A percentile compares a stretch with the other conserved stretches of the same genome.
Conservation (phyloP, 2,113 vertebrate genomes). For the Platanista minor region DNA sequence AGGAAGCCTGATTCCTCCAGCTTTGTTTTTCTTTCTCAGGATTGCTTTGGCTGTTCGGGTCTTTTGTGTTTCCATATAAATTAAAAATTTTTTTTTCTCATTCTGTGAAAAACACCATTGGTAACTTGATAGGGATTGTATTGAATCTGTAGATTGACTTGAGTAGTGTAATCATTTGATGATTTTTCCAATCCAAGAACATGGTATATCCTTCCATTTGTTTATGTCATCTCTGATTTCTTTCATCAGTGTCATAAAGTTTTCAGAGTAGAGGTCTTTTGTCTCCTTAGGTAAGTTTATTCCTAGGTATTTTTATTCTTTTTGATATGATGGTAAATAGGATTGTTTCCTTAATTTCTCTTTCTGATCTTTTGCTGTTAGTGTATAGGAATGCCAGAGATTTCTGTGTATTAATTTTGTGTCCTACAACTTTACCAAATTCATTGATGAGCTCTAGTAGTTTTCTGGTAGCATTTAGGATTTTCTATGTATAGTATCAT, state of each 20-base stretch:
- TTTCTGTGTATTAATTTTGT: neutral
- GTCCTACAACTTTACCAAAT: neutral
- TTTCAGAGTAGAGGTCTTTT: neutral
- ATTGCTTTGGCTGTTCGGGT: neutral
- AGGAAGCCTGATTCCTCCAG: neutral
- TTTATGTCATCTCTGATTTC: neutral
- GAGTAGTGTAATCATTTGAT: neutral
- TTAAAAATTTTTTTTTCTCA: neutral
- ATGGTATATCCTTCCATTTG: neutral
- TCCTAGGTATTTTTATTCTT: neutral
- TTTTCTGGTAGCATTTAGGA: neutral
- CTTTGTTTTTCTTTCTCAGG: neutral
- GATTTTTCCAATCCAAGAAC: neutral
- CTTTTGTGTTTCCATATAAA: neutral
- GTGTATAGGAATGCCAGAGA: neutral
- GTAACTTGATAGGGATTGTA: neutral
- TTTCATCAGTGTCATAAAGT: neutral
- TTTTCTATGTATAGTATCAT: neutral
- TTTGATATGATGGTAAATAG: neutral
- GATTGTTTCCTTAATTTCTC: neutral
- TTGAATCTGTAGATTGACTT: neutral
- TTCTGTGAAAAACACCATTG: neutral
- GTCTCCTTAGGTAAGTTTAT: neutral
- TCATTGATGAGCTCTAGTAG: neutral
- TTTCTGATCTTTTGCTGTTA: neutral